Percentiles rank a stretch among this genome's conserved stretches.
These are phyloP conservation scores for Caenorhabditis virilis DNA, from an alignment of 2,888 invertebrate genomes.

Conservation along the genomic window DNA sequence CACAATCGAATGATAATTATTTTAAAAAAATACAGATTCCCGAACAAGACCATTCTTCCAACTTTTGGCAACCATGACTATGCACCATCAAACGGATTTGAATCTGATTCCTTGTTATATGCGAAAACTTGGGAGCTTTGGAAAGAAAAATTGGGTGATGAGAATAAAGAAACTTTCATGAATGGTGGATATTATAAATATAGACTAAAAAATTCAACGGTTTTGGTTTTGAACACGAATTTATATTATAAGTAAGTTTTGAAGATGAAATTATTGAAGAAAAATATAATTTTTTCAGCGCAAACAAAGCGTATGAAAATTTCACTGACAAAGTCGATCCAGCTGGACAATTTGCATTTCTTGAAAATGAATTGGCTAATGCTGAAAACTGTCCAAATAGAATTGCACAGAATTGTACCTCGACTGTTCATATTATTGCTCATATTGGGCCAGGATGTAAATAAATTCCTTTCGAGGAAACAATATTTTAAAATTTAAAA, in stretches of 20 bases:
- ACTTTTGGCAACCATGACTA: conserved; percentile 67
- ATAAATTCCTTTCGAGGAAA: not conserved
- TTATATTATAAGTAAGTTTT: conserved; percentile 57
- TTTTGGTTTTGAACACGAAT: conserved; percentile 65
- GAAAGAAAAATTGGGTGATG: conserved; percentile 50
- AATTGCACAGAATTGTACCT: conserved; percentile 26
- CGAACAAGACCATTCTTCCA: conserved; percentile 50
- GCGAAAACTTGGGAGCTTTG: conserved; percentile 47
- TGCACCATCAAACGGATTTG: conserved; percentile 59
- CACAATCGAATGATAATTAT: not conserved
- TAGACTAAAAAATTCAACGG: conserved; percentile 36
- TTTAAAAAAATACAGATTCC: conserved; percentile 35
- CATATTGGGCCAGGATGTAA: conserved; percentile 65
- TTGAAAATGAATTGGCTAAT: conserved; percentile 47
- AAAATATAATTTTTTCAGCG: conserved; percentile 20
- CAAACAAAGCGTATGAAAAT: conserved; percentile 46
- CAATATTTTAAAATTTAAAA: no score
- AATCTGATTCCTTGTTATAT: conserved; percentile 44
- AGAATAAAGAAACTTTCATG: conserved; percentile 55
- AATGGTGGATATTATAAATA: conserved; percentile 62
- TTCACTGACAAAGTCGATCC: conserved; percentile 59
- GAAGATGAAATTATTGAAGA: not conserved
- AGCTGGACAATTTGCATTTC: conserved; percentile 62
- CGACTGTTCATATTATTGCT: conserved; percentile 59
- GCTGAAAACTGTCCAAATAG: conserved; percentile 40